Conservation (phyloP, 2,113 vertebrate genomes). For the Uria lomvia region DNA sequence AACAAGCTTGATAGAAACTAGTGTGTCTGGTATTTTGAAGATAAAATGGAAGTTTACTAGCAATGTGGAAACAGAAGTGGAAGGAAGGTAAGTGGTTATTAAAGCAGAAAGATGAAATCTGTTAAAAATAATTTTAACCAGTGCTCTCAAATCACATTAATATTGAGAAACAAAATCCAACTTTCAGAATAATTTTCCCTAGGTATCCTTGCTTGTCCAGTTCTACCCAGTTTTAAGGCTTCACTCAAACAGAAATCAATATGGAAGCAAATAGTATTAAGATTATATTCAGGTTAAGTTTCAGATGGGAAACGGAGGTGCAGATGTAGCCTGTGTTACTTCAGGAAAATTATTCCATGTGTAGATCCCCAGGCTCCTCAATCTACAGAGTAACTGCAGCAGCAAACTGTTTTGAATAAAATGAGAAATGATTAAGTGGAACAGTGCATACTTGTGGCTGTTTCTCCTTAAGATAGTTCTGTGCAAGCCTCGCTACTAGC, state of each 20-base stretch:
- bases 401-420: neutral
- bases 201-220: neutral
- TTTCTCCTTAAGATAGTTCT: neutral
- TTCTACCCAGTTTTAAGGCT: neutral
- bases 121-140: neutral
- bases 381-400: neutral
- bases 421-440: neutral
- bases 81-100: neutral
- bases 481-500: neutral
- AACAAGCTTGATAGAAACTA: neutral
- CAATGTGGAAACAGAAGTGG: neutral
- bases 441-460: neutral
- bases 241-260: neutral
- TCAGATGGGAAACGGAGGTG: neutral
- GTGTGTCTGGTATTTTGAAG: neutral
- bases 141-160: neutral
- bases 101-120: neutral
- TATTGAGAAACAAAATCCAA: neutral
- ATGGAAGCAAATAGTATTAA: neutral
- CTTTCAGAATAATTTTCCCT: neutral
- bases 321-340: neutral
- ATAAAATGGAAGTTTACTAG: neutral
- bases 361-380: neutral
- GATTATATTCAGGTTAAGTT: neutral
- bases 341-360: neutral